phyloP scores from a whole-genome alignment of 2,113 vertebrate genomes.

The Collichthys lucidus region DNA sequence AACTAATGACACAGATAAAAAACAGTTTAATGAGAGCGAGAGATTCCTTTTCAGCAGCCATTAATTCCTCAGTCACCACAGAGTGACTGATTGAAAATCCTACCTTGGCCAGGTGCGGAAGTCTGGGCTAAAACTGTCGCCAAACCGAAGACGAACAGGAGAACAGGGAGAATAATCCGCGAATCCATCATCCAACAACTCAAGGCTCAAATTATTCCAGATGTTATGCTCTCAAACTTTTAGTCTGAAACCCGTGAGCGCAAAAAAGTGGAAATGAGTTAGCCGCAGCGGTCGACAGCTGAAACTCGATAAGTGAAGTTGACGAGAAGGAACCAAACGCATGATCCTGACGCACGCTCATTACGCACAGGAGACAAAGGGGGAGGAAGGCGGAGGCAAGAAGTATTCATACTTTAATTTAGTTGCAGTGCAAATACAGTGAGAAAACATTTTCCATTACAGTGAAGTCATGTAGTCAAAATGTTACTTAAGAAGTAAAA shows the following conservation, averaged over 20 bases:
- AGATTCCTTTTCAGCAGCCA: not conserved
- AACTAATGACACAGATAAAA: not conserved
- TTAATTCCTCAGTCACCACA: not conserved
- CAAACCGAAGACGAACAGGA: conserved; percentile 73
- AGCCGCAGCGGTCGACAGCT: not conserved
- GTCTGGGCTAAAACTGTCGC: conserved; percentile 57
- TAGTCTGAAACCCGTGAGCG: not conserved
- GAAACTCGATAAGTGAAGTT: conserved; percentile 21
- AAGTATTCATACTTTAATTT: too few species aligned
- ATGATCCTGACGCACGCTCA: conserved; percentile 50
- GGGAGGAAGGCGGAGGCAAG: conserved; percentile 4
- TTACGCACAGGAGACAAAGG: conserved; percentile 47
- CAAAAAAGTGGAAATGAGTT: conserved; percentile 1
- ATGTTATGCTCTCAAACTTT: not conserved
- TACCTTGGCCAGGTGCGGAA: conserved; percentile 63
- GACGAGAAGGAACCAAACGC: conserved; percentile 34
- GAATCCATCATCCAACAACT: conserved; percentile 58
- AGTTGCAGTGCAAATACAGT: not conserved
- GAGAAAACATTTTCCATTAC: not conserved
- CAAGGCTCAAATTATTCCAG: not conserved
- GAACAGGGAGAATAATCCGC: conserved; percentile 50
- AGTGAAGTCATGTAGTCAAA: not conserved
- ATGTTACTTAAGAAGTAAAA: not conserved
- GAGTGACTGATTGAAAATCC: conserved; percentile 5
- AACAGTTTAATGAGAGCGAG: not conserved